Evolutionary conservation across 2,797 vertebrate genomes (phyloP), one percentile per base, ranked within the genome.

Genomic region (Hypotaenidia philippensis): DNA sequence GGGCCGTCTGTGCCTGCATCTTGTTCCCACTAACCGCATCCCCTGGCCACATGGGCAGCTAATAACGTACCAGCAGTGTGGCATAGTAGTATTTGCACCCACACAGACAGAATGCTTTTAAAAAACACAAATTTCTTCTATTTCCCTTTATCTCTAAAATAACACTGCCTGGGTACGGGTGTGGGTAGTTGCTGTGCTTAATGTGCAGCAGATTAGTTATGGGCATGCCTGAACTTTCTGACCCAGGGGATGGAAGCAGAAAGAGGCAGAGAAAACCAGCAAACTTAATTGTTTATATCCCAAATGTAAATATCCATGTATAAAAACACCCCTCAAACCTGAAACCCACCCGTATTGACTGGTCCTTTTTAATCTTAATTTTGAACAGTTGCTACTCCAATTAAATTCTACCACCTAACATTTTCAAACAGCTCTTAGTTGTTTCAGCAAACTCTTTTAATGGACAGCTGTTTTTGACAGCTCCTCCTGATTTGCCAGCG

Each of bases 391-490:
- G 97, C 98, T 97, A 95, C 97, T 97, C 97, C 98, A 98, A 98
- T 98, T 98, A 98, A 98, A 98, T 98, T 95, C 98, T 97, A 96
- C 97, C 97, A 98, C 97, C 98, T 97, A 97, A 97, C 97, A 98
- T 97, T 98, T 97, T 98, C 97, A 97, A 98, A 98, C 96, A 94
- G 97, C 97, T 89, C 97, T 97, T 91, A 97, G 97, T 98, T 97
- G 98, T 97, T 97, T 86, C 94, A 91, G 97, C 97, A 96, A 97
- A 98, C 98, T 99, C 98, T 95, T 98, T 98, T 98, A 97, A 98
- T 98, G 98, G 99, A 99, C 99, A 99, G 99, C 99, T 99, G 99
- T 99, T 99, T 98, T 98, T 99, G 99, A 99, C 99, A 99, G 99
- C 98, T 99, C 98, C 98, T 98, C 98, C 99, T 99, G 98, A 99